Base-by-base conservation (phyloP, 2,888 invertebrate genomes). In the Apamea sordens region DNA sequence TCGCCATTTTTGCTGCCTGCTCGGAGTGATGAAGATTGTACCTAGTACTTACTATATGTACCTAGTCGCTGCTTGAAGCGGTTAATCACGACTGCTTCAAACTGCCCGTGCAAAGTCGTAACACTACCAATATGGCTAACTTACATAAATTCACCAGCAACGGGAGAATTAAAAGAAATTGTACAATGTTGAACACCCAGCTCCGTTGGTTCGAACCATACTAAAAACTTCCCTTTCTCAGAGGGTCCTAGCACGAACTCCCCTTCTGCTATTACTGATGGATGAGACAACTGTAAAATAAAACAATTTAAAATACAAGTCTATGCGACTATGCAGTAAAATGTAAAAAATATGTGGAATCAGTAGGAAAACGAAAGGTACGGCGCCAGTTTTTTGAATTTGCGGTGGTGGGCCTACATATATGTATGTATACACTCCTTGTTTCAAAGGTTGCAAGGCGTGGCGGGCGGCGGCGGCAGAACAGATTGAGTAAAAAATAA, bases 61-160 rank as follows among this genome's bases (percentile, higher is more conserved):
- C 10, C 32, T 32, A 32, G n/a, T 15, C 24, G 24, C 24, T 53
- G 10, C 15, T 59, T 59, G 41, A 24, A 28, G n/a, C 3, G 7
- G 10, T 28, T 41, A 18, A 24, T n/a, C 41, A 32, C 15, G 32
- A n/a, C 24, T 44, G 18, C 53, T 41, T 24, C 21, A 36, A 21
- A 18, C 44, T 28, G 28, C 13, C 24, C 28, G n/a, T 36, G 36
- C 28, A 41, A 18, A 8, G 21, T 18, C 15, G 13, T 47, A 18
- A 64, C 36, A 44, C 44, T 64, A 18, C 24, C 0, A 36, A 44
- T 28, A 63, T 50, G 0, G 13, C 2, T 56, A 36, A 92, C 96
- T 92, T 91, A 97, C 97, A 95, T 91, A 86, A 95, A 97, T 89
- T 95, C 95, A 28, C 97, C 97, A 73, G 96, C 97, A 41, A 89